A percentile compares a stretch with the other conserved stretches of the same genome.
Conservation (phyloP, 2,113 vertebrate species). For the Indicator maculatus region DNA sequence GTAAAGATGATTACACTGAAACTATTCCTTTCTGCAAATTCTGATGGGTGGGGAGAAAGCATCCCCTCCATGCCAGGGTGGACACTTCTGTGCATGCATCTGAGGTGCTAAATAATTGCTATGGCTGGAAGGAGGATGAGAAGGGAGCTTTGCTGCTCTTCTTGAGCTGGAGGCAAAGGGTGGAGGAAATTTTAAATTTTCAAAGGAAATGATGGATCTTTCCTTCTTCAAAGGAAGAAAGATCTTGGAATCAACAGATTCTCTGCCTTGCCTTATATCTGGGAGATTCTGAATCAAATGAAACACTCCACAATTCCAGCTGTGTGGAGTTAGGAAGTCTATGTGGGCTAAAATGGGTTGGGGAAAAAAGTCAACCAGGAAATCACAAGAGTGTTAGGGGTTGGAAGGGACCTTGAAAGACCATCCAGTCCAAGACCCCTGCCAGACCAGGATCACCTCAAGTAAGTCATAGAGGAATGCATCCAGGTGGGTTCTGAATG, state of each 20-base stretch:
- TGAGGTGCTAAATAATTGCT: background rate
- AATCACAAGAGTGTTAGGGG: too few relatives aligned
- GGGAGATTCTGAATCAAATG: background rate
- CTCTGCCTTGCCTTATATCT: background rate
- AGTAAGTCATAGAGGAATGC: too few relatives aligned
- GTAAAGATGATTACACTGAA: background rate
- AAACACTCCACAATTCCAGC: background rate
- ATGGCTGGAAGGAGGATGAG: background rate
- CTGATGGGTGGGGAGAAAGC: background rate
- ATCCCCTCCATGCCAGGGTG: background rate
- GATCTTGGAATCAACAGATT: too few relatives aligned
- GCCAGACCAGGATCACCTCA: too few relatives aligned
- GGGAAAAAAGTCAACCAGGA: background rate
- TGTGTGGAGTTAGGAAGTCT: background rate
- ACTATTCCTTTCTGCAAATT: background rate
- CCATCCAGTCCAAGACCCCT: too few relatives aligned
- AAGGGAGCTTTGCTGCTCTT: background rate
- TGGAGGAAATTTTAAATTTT: too few relatives aligned
- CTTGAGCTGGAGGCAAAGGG: too few relatives aligned
- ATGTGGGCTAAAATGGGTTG: background rate
- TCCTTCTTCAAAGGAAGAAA: too few relatives aligned
- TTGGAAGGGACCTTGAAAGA: too few relatives aligned
- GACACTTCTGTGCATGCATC: background rate
- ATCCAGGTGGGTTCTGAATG: too few relatives aligned
- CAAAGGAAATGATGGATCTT: too few relatives aligned